These are phyloP conservation scores for Caenorhabditis wallacei DNA, from an alignment of 2,888 invertebrate genomes.

Conservation along the genomic window DNA sequence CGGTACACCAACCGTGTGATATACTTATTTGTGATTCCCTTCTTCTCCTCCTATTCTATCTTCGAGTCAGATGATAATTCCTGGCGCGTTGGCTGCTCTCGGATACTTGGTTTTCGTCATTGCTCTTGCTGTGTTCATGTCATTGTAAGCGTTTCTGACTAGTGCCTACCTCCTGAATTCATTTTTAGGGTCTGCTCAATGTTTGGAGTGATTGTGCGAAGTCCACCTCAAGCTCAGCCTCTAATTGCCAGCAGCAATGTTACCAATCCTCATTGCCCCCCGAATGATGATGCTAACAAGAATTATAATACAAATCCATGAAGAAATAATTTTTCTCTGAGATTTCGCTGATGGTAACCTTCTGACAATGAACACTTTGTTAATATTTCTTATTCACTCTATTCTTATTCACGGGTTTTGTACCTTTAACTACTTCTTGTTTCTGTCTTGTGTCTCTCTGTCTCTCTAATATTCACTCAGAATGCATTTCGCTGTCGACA, in stretches of 20 bases:
- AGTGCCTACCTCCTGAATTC: neutral
- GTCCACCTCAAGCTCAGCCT: neutral
- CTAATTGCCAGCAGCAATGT: neutral
- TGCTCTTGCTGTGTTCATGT: conserved; percentile 10
- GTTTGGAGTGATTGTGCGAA: neutral
- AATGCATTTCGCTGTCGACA: conserved; percentile 14
- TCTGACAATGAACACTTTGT: neutral
- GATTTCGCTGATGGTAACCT: neutral
- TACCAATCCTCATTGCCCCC: no score
- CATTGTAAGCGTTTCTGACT: neutral
- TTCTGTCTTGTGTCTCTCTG: neutral
- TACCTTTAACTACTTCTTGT: neutral
- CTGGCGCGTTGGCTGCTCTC: conserved; percentile 24
- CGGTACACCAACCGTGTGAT: neutral
- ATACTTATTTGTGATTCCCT: neutral
- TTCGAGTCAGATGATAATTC: conserved; percentile 21
- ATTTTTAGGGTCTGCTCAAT: conserved; percentile 9
- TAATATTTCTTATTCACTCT: neutral
- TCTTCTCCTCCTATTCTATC: neutral
- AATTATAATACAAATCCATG: neutral
- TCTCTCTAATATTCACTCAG: neutral
- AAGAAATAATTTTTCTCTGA: no score
- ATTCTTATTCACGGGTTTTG: neutral
- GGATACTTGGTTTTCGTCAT: conserved; percentile 12
- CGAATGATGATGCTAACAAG: no score